These are phyloP conservation scores for Centruroides vittatus DNA, from an alignment of 1,140 invertebrate species.

Conservation along the genomic window DNA sequence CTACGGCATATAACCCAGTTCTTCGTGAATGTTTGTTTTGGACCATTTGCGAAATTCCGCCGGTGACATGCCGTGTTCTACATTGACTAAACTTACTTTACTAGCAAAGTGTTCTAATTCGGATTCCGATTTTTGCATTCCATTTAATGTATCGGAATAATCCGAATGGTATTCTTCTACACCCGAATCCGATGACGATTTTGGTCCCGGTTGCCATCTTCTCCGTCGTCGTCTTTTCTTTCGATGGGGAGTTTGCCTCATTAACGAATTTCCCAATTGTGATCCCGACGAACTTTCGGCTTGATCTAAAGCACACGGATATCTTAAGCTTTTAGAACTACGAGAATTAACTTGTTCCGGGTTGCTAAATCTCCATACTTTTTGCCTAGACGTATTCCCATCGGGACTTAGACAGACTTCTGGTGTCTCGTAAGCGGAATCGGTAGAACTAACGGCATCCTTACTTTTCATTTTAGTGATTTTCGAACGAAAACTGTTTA, in stretches of 20 bases:
- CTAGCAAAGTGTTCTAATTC: background rate
- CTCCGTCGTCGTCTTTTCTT: background rate
- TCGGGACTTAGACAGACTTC: slow-evolving; percentile 13
- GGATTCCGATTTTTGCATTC: background rate
- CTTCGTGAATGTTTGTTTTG: slow-evolving; percentile 17
- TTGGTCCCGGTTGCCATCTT: no score
- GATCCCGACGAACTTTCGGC: no score
- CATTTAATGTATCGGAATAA: background rate
- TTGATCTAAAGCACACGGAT: no score
- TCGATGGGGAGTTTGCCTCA: background rate
- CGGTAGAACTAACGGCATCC: slow-evolving; percentile 9
- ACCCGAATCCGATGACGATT: slow-evolving; percentile 5
- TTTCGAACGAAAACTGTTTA: slow-evolving; percentile 7
- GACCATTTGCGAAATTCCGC: slow-evolving; percentile 8
- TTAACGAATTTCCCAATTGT: no score
- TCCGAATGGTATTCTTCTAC: slow-evolving; percentile 13
- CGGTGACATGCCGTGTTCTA: no score
- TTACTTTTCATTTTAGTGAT: slow-evolving; percentile 6
- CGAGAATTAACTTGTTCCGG: no score
- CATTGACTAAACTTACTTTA: background rate
- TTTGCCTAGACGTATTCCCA: background rate
- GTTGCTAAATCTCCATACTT: no score
- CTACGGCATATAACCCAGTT: slow-evolving; percentile 16
- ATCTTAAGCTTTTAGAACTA: no score
- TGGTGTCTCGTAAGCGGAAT: slow-evolving; percentile 12